Conservation (phyloP, 1,140 invertebrate genomes). For the Drosophila orosa region DNA sequence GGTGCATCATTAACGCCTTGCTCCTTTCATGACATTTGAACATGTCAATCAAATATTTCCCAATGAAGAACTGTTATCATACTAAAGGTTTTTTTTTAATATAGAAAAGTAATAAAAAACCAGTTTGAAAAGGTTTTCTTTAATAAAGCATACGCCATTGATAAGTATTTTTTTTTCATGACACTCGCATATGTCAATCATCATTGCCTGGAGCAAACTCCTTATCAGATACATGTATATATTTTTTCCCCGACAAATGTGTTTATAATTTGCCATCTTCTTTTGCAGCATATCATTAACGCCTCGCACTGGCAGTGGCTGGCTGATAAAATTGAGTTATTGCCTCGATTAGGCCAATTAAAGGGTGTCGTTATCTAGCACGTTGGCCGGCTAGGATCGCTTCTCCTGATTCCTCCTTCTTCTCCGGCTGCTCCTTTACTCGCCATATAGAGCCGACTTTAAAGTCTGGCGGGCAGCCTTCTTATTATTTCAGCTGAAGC, state of each 20-base stretch:
- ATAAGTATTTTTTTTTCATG: neutral
- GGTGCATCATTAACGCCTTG: conserved; percentile 16
- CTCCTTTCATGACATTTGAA: neutral
- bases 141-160: neutral
- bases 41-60: conserved; percentile 8
- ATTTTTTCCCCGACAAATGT: conserved; percentile 6
- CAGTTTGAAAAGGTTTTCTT: conserved; percentile 5
- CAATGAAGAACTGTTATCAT: conserved; percentile 7
- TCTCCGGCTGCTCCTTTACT: neutral
- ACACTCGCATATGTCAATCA: conserved; percentile 24
- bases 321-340: conserved; percentile 79
- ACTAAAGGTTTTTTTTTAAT: neutral
- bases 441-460: conserved; percentile 1
- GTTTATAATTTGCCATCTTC: conserved; percentile 18
- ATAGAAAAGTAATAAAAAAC: conserved; percentile 6
- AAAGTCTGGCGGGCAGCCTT: conserved; percentile 27
- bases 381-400: conserved; percentile 8
- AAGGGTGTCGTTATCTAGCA: conserved; percentile 59
- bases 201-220: neutral
- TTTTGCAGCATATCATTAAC: conserved; percentile 49
- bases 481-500: conserved; percentile 52
- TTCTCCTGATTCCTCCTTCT: conserved; percentile 8
- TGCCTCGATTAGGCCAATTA: conserved; percentile 76
- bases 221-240: conserved; percentile 7
- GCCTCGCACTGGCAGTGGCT: conserved; percentile 31